Base-by-base conservation (phyloP, 2,888 invertebrate genomes). In the Geotrupes spiniger region DNA sequence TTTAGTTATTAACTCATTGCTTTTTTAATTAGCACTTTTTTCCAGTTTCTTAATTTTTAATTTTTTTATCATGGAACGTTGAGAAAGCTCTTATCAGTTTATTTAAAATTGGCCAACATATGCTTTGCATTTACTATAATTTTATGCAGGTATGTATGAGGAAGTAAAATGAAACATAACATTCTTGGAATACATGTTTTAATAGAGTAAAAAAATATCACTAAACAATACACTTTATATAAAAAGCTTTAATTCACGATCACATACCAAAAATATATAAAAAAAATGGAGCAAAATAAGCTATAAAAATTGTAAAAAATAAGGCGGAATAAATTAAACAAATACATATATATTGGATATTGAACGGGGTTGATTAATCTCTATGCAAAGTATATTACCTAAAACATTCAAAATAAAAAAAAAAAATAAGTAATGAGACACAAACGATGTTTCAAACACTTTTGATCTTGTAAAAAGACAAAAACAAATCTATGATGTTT, bases 181-280 rank as follows among this genome's bases (percentile, higher is more conserved):
- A 12, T 43, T 42, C 17, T 44, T 64, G 63, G 69, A 70, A 68
- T 71, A 70, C 69, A 71, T 66, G 67, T 70, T 70, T 21, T 71
- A 71, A 71, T 71, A 71, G 70, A 70, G 70, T 71, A 71, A 71
- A 71, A 71, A 71, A 71, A 71, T 71, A 71, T 71, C 69, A 70
- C 69, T 70, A 71, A 71, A 71, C 66, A 68, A 70, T 59, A 70
- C 67, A 69, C 68, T 66, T 69, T 63, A 70, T 70, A 69, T 70
- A 70, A 59, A 56, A 59, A 60, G 70, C 69, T 68, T 68, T 67
- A 71, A 69, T 68, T 69, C 70, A 71, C 70, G 63, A 70, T 71
- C 71, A 71, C 70, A 66, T 70, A 68, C 70, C 68, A 62, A 65
- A 70, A 67, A 58, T 64, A 64, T 65, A 65, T 63, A 60, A 64